These are phyloP conservation scores for Drosophila affinis DNA, from an alignment of 2,888 invertebrate genomes.

Conservation along the genomic window DNA sequence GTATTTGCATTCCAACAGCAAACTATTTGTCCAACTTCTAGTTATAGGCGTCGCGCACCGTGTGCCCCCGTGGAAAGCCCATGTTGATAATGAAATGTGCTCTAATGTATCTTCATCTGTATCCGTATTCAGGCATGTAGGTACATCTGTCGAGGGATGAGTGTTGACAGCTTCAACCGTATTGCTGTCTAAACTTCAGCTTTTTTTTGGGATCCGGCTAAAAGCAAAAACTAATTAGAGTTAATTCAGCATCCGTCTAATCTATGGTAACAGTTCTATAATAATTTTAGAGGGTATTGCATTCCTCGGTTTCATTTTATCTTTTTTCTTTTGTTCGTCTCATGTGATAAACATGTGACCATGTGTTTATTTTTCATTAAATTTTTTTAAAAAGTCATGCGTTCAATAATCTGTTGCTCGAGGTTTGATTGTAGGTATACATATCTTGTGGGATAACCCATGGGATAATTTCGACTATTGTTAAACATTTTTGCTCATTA, in stretches of 20 bases:
- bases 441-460: not conserved
- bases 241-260: not conserved
- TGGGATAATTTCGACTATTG: constrained; percentile 1
- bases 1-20: constrained; percentile 27
- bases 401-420: not conserved
- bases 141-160: constrained; percentile 12
- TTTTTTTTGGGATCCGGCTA: not conserved
- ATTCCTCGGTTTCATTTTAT: constrained; percentile 7
- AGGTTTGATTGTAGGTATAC: not conserved
- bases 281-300: not conserved
- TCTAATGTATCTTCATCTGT: constrained; percentile 6
- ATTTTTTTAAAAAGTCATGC: constrained; percentile 26
- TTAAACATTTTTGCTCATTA: not conserved
- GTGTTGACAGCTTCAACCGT: not conserved
- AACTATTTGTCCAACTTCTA: constrained; percentile 16
- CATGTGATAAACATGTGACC: constrained; percentile 50
- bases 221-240: not conserved
- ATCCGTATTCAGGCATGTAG: constrained; percentile 22
- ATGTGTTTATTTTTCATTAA: constrained; percentile 16
- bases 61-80: constrained; percentile 37
- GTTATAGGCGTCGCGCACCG: constrained; percentile 26
- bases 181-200: constrained; percentile 1
- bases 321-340: constrained; percentile 21
- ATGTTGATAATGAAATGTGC: constrained; percentile 56
- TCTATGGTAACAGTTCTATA: not conserved